These are phyloP conservation scores for Drosophila nigromelanica DNA, from an alignment of 1,140 invertebrate species.

Conservation along the genomic window DNA sequence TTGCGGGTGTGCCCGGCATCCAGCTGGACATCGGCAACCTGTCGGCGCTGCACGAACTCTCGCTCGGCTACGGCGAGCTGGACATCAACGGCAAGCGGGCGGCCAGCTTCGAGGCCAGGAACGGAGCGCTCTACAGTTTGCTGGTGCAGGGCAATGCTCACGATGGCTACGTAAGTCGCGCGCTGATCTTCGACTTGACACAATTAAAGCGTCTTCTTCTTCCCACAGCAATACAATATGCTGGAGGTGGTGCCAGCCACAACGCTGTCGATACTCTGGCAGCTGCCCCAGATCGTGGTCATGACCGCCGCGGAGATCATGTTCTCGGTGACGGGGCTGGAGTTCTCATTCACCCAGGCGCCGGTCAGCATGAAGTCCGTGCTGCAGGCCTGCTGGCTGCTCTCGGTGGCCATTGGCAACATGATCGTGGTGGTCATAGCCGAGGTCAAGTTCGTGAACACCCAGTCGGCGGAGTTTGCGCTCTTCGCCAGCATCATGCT, in stretches of 20 bases:
- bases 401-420: slow-evolving; percentile 96
- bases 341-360: slow-evolving; percentile 96
- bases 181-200: neutral
- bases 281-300: slow-evolving; percentile 94
- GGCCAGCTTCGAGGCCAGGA: slow-evolving; percentile 77
- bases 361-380: slow-evolving; percentile 97
- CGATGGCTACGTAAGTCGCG: slow-evolving; percentile 78
- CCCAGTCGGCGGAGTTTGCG: slow-evolving; percentile 90
- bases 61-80: slow-evolving; percentile 82
- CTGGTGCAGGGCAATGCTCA: slow-evolving; percentile 86
- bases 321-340: slow-evolving; percentile 95
- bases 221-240: slow-evolving; percentile 36
- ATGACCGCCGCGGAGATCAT: slow-evolving; percentile 95
- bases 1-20: neutral
- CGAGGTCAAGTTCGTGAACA: slow-evolving; percentile 82
- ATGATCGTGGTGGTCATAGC: slow-evolving; percentile 90
- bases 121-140: slow-evolving; percentile 87
- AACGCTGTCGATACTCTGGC: slow-evolving; percentile 91
- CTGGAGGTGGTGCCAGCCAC: slow-evolving; percentile 87
- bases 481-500: slow-evolving; percentile 93
- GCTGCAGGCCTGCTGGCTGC: slow-evolving; percentile 93
- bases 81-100: slow-evolving; percentile 71
- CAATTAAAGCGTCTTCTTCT: no score
- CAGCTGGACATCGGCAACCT: slow-evolving; percentile 48
- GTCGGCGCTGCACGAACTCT: slow-evolving; percentile 82